Base-by-base conservation (phyloP, 1,140 invertebrate genomes). In the Physella acuta region DNA sequence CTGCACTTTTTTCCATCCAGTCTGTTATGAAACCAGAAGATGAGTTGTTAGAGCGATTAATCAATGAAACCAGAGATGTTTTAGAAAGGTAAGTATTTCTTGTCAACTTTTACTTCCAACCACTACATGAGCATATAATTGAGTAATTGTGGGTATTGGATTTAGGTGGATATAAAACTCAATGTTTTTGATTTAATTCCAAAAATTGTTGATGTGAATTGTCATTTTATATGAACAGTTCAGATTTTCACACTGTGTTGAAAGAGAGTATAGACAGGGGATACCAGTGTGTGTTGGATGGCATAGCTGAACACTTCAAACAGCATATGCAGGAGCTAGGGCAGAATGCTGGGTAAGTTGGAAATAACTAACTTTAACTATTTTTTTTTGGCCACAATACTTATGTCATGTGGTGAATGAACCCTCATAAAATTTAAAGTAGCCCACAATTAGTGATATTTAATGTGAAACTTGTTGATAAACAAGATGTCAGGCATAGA, bases 201-300 rank as follows among this genome's bases (percentile, higher is more conserved):
- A n/a, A n/a, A 49, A n/a, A 14, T 49, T 49, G 44, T 49, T 49
- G 53, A 56, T 56, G 26, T 16, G 14, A 8, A 16, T 26, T 26
- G 1, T 49, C 33, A n/a, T 1, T 62, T 14, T 52, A 62, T 56
- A 70, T 53, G 77, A 76, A n/a, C 73, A 84, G 82, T 79, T 89
- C 91, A 73, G 94, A 96, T 86, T 90, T 93, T 11, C 88, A 88
- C 65, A 86, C 87, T 39, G 86, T 96, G 8, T 87, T 91, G 44
- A 88, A 89, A 72, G 89, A 90, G 14, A 91, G 90, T 74, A 87
- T 95, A 11, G 91, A 91, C 75, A 87, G 89, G 72, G 92, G 92
- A 24, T 93, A 94, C 80, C 89, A 90, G 5, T 86, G 91, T 55
- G 82, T 95, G 53, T 88, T 93, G 52, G 94, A 97, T 87, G 88